Evolutionary conservation across 2,797 vertebrate genomes (phyloP), one percentile per base, ranked within the genome.

Genomic region (Fistularia commersonii): DNA sequence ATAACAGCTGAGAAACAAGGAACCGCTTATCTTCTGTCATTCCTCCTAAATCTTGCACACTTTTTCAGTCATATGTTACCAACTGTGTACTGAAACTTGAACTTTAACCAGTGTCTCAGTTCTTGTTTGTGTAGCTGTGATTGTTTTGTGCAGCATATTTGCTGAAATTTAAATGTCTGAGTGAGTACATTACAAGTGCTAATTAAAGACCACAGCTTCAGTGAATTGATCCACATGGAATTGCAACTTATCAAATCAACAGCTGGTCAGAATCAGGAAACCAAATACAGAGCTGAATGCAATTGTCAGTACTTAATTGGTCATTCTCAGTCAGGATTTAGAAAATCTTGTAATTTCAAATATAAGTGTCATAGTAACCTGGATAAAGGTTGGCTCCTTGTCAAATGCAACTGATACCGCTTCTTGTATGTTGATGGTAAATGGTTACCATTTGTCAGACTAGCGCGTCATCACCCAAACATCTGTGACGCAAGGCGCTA

Each of bases 11-110:
- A 57, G 54, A 77, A 81, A 74, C 62, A 72, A 78, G 63, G 63
- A 78, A 48, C 48, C 44, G 72, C 72, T 83, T 70, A 81, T 81
- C 74, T 58, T 79, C 74, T 57, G 74, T 70, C 80, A 63, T 66
- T 79, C 66, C 72, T 45, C 41, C 65, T 73, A 72, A 81, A 83
- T 73, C 82, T 72, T 51, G 12, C n/a, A 15, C 57, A 42, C 62
- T 57, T 56, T 60, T 64, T 73, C 55, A 59, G 72, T 54, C 39
- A 41, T 76, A 74, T 54, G 54, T 52, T 41, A 50, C 8, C 7
- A 45, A 53, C 62, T 51, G 49, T 48, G 34, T 23, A 36, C 51
- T 12, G 72, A 78, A 78, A 82, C 66, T 55, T 38, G 50, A 82
- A 53, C 51, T 45, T 46, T 56, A 36, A 3, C 40, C 7, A 1